A percentile compares a stretch with the other conserved stretches of the same genome.
Evolutionary conservation across 37 sponge, comb jelly and placozoan species (phyloP).

Genomic region (Haliclona indistincta): DNA sequence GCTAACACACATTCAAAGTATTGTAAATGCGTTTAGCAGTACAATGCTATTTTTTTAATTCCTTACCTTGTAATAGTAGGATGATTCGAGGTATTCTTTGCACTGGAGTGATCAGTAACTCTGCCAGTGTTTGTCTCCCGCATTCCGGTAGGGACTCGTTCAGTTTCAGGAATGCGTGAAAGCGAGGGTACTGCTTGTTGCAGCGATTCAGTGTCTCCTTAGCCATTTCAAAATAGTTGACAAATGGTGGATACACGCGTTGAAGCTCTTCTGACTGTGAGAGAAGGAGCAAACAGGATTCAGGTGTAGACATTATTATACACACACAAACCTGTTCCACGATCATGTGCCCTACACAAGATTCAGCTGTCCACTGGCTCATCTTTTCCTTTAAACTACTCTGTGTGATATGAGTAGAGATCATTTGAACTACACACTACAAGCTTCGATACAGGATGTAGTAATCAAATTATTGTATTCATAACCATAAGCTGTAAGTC

Average conservation of each 20-base stretch:
- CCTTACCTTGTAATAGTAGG: slow-evolving; percentile 80
- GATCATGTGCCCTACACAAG: slow-evolving; percentile 56
- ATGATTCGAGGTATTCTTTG: slow-evolving; percentile 90
- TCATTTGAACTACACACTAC: too few species aligned
- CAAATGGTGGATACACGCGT: slow-evolving; percentile 83
- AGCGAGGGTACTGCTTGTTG: slow-evolving; percentile 81
- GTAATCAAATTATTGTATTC: too few species aligned
- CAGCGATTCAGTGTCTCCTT: slow-evolving; percentile 79
- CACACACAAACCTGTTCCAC: slow-evolving; percentile 69
- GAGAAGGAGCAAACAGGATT: neutral
- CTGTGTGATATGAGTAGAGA: neutral
- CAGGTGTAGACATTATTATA: too few species aligned
- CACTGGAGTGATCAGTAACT: slow-evolving; percentile 87
- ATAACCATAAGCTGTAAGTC: too few species aligned
- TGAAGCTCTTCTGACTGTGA: slow-evolving; percentile 70
- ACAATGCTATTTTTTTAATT: neutral
- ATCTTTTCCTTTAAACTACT: slow-evolving; percentile 40
- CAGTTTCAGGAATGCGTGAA: slow-evolving; percentile 92
- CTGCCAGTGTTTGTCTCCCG: slow-evolving; percentile 77
- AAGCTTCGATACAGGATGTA: too few species aligned
- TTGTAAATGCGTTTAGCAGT: neutral
- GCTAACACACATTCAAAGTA: neutral
- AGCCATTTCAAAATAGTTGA: slow-evolving; percentile 88
- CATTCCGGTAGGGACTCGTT: slow-evolving; percentile 82
- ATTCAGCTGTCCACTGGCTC: slow-evolving; percentile 36